These are phyloP conservation scores for Phorcus lineatus DNA, from an alignment of 2,888 invertebrate species.

Conservation along the genomic window DNA sequence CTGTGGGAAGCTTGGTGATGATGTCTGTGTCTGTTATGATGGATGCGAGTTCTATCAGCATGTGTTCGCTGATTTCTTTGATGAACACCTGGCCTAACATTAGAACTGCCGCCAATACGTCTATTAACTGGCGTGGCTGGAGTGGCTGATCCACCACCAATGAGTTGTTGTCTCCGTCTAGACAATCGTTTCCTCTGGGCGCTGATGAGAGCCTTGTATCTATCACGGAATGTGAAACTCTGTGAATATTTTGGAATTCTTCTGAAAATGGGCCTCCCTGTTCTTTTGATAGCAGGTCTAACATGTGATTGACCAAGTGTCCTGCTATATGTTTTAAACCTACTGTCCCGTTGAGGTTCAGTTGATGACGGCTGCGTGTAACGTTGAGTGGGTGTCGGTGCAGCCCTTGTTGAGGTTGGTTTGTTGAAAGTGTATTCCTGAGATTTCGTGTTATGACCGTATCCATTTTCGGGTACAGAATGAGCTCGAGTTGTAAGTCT, in stretches of 20 bases:
- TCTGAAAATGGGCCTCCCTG: not conserved
- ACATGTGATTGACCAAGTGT: not conserved
- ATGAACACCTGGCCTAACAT: not conserved
- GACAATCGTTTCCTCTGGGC: not conserved
- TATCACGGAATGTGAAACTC: conserved; percentile 35
- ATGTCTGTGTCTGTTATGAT: not conserved
- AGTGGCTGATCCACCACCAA: not conserved
- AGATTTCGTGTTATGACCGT: too few species aligned
- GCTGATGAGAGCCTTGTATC: conserved; percentile 24
- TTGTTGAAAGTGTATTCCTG: too few species aligned
- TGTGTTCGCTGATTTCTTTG: not conserved
- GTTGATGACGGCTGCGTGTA: not conserved
- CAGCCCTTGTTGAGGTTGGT: not conserved
- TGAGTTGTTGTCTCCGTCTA: not conserved
- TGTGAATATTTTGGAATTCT: conserved; percentile 34
- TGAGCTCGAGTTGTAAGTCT: not conserved
- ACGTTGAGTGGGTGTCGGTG: not conserved
- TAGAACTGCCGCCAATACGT: not conserved
- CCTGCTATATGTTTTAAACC: not conserved
- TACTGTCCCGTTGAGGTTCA: not conserved
- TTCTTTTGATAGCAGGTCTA: not conserved
- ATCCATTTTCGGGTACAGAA: not conserved
- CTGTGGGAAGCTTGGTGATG: not conserved
- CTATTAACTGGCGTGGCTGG: not conserved
- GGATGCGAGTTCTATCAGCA: not conserved